Conservation (phyloP, 2,888 invertebrate species). For the Zootermopsis nevadensis region DNA sequence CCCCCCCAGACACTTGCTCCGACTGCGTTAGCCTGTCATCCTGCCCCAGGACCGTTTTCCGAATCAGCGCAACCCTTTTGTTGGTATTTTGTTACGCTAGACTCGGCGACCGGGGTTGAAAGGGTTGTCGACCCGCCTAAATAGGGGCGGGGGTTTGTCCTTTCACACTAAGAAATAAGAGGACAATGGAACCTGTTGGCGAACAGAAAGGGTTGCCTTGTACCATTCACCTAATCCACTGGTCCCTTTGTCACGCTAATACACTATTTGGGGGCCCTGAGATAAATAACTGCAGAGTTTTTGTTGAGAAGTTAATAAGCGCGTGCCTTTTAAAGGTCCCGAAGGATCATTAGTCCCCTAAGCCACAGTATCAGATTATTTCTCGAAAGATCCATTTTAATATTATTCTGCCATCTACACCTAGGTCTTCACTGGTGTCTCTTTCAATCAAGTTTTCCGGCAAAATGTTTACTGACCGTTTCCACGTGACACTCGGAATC, state of each 20-base stretch:
- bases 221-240: constrained; percentile 11
- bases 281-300: no score
- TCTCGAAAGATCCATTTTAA: no score
- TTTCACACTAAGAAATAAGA: constrained; percentile 10
- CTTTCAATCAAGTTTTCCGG: no score
- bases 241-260: not conserved
- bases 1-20: constrained; percentile 20
- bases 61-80: constrained; percentile 45
- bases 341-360: no score
- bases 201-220: not conserved
- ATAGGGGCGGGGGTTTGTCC: not conserved
- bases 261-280: no score
- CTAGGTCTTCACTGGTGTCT: no score
- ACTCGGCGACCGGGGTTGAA: not conserved
- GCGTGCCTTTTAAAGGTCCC: no score
- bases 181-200: constrained; percentile 24
- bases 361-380: no score
- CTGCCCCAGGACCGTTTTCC: constrained; percentile 13
- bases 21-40: not conserved
- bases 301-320: no score
- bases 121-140: constrained; percentile 35
- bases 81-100: constrained; percentile 32
- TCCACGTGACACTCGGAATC: no score
- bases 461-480: no score
- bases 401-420: no score